phyloP scores from a whole-genome alignment of 2,888 invertebrate genomes.

The Anthophora plumipes region DNA sequence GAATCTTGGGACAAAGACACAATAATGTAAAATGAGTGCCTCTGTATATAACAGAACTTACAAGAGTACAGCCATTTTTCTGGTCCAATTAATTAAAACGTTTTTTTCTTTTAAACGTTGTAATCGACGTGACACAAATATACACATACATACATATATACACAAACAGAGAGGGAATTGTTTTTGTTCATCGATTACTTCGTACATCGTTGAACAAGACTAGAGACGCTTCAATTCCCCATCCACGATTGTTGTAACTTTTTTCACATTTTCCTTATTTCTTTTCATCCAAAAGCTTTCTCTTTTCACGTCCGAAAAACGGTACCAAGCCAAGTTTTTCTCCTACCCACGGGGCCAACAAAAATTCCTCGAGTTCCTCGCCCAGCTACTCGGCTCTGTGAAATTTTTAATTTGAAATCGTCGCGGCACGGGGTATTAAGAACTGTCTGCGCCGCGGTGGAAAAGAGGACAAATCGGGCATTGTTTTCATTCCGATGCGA shows the following conservation, averaged over 20 bases:
- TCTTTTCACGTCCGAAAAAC: too few relatives aligned
- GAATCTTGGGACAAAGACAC: too few relatives aligned
- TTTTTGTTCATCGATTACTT: conserved; percentile 18
- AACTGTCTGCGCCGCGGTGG: conserved; percentile 1
- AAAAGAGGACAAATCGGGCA: conserved; percentile 31
- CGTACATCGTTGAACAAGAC: background rate
- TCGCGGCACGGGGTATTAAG: conserved; percentile 52
- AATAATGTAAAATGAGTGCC: too few relatives aligned
- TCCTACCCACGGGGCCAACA: too few relatives aligned
- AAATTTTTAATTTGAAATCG: conserved; percentile 50
- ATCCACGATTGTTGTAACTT: background rate
- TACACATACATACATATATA: too few relatives aligned
- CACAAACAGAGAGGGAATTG: too few relatives aligned
- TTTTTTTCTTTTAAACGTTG: background rate
- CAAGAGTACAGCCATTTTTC: too few relatives aligned
- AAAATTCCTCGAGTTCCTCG: conserved; percentile 24
- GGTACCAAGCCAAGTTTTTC: too few relatives aligned
- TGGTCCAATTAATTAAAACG: background rate
- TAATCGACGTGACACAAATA: too few relatives aligned
- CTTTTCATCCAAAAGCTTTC: too few relatives aligned
- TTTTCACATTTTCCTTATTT: too few relatives aligned
- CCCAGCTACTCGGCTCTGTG: background rate
- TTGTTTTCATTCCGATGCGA: conserved; percentile 61
- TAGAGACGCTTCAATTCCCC: background rate
- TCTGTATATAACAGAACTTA: too few relatives aligned